Conservation (phyloP, 2,797 vertebrate genomes). For the Parotocinclus haroldoi region DNA sequence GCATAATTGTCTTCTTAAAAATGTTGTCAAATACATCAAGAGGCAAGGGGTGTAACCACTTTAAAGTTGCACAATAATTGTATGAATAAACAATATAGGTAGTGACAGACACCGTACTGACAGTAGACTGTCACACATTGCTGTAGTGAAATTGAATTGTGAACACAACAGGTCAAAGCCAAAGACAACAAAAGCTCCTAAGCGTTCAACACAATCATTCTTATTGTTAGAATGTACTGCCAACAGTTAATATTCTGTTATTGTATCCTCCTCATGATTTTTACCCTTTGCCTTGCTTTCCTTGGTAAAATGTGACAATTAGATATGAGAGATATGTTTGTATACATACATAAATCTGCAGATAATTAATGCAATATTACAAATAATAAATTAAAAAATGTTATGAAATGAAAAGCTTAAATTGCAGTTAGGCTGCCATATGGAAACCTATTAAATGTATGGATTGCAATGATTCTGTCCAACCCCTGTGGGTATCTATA, state of each 20-base stretch:
- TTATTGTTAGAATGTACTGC: background rate
- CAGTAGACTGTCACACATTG: too few relatives aligned
- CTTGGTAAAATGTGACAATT: too few relatives aligned
- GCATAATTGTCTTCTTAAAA: background rate
- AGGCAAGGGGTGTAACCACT: background rate
- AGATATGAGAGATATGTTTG: too few relatives aligned
- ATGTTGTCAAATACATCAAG: conserved; percentile 5
- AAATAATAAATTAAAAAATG: too few relatives aligned
- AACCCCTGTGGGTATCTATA: too few relatives aligned
- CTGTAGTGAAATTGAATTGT: background rate
- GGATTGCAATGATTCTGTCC: too few relatives aligned
- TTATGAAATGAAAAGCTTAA: too few relatives aligned
- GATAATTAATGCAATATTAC: too few relatives aligned
- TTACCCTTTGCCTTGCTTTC: background rate
- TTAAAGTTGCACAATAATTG: background rate
- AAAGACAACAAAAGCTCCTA: background rate
- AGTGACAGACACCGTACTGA: background rate
- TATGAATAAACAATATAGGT: background rate
- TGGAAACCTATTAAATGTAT: too few relatives aligned
- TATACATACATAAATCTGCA: too few relatives aligned
- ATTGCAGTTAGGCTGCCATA: too few relatives aligned
- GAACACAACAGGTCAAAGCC: background rate
- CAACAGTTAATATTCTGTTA: background rate
- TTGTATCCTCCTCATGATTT: background rate
- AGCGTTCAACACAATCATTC: background rate